These are phyloP conservation scores for Toxotes chatareus DNA, from an alignment of 2,113 vertebrate species.

Conservation along the genomic window DNA sequence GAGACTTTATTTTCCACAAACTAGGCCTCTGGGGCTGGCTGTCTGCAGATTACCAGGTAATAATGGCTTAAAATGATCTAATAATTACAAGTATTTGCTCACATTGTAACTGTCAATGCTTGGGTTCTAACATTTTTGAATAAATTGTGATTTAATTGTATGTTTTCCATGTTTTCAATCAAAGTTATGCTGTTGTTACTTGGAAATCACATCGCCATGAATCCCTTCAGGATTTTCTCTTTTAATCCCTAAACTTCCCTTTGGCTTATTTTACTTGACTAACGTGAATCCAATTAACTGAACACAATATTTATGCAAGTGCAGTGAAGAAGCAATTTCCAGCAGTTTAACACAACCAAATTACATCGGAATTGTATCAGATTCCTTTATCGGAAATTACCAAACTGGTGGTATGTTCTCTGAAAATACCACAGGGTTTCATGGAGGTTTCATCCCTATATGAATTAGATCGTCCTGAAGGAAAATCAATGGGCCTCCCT, in stretches of 20 bases:
- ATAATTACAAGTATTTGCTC: background rate
- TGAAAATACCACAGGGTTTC: conserved; percentile 14
- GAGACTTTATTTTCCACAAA: background rate
- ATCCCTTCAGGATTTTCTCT: background rate
- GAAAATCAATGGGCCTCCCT: conserved; percentile 59
- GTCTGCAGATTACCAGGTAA: background rate
- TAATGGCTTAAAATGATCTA: background rate
- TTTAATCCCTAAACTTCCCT: background rate
- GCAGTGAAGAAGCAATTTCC: background rate
- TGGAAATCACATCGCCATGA: background rate
- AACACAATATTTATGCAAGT: background rate
- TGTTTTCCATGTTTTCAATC: background rate
- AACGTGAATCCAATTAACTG: background rate
- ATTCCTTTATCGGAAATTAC: background rate
- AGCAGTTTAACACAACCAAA: background rate
- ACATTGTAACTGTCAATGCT: background rate
- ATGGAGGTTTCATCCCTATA: conserved; percentile 1
- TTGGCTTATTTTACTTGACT: background rate
- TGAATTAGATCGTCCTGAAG: conserved; percentile 41
- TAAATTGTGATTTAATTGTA: background rate
- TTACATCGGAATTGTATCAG: background rate
- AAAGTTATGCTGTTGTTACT: background rate
- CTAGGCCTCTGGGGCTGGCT: background rate
- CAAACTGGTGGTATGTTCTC: background rate
- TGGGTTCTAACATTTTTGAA: background rate